Evolutionary conservation across 2,888 invertebrate species (phyloP), one percentile per base, ranked within the genome.

Genomic region (Pammene fasciana): DNA sequence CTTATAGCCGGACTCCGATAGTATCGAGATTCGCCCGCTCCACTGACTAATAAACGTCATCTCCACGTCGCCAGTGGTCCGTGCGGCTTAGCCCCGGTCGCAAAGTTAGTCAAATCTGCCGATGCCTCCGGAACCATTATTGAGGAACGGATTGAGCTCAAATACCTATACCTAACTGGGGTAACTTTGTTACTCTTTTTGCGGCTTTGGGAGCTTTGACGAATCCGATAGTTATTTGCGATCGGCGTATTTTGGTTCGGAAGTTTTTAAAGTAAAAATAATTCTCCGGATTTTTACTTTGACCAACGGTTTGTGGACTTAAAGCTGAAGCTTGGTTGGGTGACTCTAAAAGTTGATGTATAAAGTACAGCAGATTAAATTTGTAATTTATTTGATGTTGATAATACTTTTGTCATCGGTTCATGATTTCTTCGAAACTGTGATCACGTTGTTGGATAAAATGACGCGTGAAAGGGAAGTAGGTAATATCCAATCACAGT

Each of bases 41-140:
- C 50, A 26, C 50, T 50, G 18, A 50, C 18, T 50, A 50, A 11
- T 18, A 50, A 8, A 4, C 34, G 11, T 36, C 65, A 13, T 41
- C 70, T 65, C 70, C 59, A 5, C 46, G 18, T 13, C 16, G 46
- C 26, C 60, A 41, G 50, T 72, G 56, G 67, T 14, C 56, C 68
- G 48, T 70, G 48, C 67, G 75, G 81, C 79, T 80, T 82, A 79
- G 73, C 75, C 48, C 66, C 74, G 71, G 71, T 72, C 68, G 73
- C 71, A 76, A 82, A 83, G 79, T 83, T 83, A 77, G 73, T 78
- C 78, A 77, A 81, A 82, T 78, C 78, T 78, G 78, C 75, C 73
- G 72, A 73, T 72, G 65, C 72, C 71, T 73, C 73, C 71, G 67
- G 73, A 74, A 74, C 78, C 76, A 77, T 79, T 78, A 78, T 78